Evolutionary conservation across 2,888 invertebrate species (phyloP), one percentile per base, ranked within the genome.

Genomic region (Orchesellides sinensis): DNA sequence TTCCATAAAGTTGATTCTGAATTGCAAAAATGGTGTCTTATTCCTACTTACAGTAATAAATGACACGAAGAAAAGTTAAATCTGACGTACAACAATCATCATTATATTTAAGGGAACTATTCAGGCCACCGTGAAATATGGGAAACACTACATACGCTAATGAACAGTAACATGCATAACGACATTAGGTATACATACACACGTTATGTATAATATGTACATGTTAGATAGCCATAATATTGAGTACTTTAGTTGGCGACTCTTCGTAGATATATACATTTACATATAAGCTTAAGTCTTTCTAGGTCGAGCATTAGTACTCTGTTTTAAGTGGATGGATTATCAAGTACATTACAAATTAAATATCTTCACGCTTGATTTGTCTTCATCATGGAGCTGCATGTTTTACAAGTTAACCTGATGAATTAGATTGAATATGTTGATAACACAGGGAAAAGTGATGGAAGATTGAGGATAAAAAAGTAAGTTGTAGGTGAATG

Each of bases 271-370:
- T n/a, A n/a, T n/a, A n/a, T n/a, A n/a, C n/a, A n/a, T n/a, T n/a
- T n/a, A n/a, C n/a, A n/a, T n/a, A n/a, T n/a, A n/a, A n/a, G n/a
- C n/a, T n/a, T n/a, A n/a, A n/a, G n/a, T 25, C 19, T 75, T 75
- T 66, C 75, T 75, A 56, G 66, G 66, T 56, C 75, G 54, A 66
- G 27, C 27, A 56, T 72, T 72, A 72, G 25, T 75, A 19, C 19
- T 63, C 21, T 63, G 63, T 61, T 61, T 14, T 12, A 56, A 59
- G 32, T 40, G 14, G 29, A 32, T 63, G 40, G 63, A 35, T 73
- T 73, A 63, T 25, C 32, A 45, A 52, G 49, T 47, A 32, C 63
- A 49, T 47, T 61, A 27, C 17, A 14, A 19, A 14, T 10, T 40
- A 8, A 32, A n/a, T n/a, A n/a, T 32, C 63, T 54, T 52, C 27